Evolutionary conservation across 2,888 invertebrate species (phyloP), one percentile per base, ranked within the genome.

Genomic region (Exephanes ischioxanthus): DNA sequence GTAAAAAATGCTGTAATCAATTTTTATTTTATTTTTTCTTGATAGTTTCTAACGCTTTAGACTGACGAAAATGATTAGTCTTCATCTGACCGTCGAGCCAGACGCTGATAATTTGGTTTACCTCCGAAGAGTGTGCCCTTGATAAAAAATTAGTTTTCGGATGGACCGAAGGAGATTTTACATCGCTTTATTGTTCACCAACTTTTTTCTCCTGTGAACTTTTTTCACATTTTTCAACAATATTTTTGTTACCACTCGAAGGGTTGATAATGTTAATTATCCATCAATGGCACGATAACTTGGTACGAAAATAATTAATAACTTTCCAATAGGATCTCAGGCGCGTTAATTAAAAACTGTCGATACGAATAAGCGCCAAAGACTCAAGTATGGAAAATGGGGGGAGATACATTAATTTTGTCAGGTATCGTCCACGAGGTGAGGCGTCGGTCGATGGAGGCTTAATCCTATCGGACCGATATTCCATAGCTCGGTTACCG

Each of bases 381-480:
- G 9, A 19, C 19, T n/a, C 11, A 67, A 22, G 19, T 67, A 67
- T 41, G 26, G 6, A 67, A 19, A 37, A 41, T 2, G 9, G 3
- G 45, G 11, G 9, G 41, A 41, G 41, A 14, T 45, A 67, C 33
- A 67, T 67, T 41, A 19, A 67, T 77, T 77, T 67, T n/a, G 37
- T 53, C 33, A 66, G 16, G 19, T 19, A 63, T 51, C 26, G 58
- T 26, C 22, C 58, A 14, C 58, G 11, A 26, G 14, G 33, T 33
- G n/a, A 48, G 45, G 16, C 51, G 22, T 53, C 66, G 51, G 30
- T 26, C 37, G 37, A 53, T 26, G 55, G 3, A 53, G 77, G 33
- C 11, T 9, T 77, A 77, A 67, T 77, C 77, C 67, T 73, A 22
- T 26, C 37, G 53, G n/a, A 30, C 45, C 53, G 70, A 61, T 83